Conservation (phyloP, 1,140 invertebrate genomes). For the Apis laboriosa region DNA sequence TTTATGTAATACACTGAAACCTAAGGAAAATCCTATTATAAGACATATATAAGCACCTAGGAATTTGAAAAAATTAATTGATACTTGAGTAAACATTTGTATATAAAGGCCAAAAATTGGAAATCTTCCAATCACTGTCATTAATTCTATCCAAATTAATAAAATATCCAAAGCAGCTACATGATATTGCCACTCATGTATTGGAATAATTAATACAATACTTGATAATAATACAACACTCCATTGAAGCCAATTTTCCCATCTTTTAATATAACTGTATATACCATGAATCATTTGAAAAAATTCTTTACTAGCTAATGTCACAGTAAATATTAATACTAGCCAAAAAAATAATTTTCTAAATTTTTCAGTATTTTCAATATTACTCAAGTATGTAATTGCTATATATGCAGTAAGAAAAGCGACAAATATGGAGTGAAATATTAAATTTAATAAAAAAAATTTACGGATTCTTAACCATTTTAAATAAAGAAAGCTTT, state of each 20-base stretch:
- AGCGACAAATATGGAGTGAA: conserved; percentile 88
- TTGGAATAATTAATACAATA: conserved; percentile 75
- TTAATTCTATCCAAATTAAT: conserved; percentile 89
- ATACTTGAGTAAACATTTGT: conserved; percentile 92
- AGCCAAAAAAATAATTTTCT: conserved; percentile 83
- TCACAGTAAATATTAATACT: conserved; percentile 81
- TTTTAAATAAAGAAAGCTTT: conserved; percentile 90
- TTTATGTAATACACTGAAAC: conserved; percentile 89
- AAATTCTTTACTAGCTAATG: conserved; percentile 86
- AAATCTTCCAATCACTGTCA: conserved; percentile 92
- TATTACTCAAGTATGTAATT: conserved; percentile 77
- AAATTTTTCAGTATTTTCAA: conserved; percentile 79
- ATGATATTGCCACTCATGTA: conserved; percentile 87
- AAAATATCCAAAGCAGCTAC: conserved; percentile 89
- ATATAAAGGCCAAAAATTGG: conserved; percentile 92
- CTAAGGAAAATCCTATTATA: conserved; percentile 88
- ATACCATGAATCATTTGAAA: conserved; percentile 87
- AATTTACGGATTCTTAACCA: conserved; percentile 92
- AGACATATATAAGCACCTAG: conserved; percentile 90
- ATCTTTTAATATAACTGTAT: conserved; percentile 86
- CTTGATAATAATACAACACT: conserved; percentile 87
- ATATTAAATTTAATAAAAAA: conserved; percentile 89
- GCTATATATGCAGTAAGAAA: conserved; percentile 87
- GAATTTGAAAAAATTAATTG: conserved; percentile 92
- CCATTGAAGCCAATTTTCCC: conserved; percentile 93